Percentiles rank a stretch among this genome's conserved stretches.
These are phyloP conservation scores for Fukomys damarensis DNA, from an alignment of 2,113 vertebrate species.

Conservation along the genomic window DNA sequence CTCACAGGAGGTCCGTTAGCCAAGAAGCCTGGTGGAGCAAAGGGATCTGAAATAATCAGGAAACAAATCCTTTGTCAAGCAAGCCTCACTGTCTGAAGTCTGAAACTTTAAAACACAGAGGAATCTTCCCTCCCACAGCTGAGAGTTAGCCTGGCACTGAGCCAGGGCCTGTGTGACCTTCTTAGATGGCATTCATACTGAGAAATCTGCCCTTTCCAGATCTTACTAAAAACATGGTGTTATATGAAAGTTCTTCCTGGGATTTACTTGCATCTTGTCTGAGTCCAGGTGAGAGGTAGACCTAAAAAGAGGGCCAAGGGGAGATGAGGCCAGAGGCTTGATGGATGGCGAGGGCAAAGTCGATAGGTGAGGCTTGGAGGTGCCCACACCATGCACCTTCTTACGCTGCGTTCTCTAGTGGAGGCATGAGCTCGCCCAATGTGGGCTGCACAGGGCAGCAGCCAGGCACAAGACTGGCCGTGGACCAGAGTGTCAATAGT, in stretches of 20 bases:
- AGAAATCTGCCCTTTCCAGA: background rate
- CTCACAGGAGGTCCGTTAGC: background rate
- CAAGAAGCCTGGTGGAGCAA: background rate
- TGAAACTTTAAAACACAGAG: background rate
- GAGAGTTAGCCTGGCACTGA: too few relatives aligned
- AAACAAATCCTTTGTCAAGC: background rate
- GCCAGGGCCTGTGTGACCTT: too few relatives aligned
- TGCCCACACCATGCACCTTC: background rate
- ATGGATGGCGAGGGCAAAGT: background rate
- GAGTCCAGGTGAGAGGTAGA: background rate
- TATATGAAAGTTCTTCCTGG: background rate
- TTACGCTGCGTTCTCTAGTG: background rate
- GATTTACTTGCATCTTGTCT: background rate
- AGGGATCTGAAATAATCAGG: background rate
- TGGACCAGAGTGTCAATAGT: background rate
- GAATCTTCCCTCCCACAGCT: background rate
- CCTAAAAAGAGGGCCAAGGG: background rate
- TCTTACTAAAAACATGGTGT: background rate
- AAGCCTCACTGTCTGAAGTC: background rate
- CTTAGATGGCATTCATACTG: too few relatives aligned
- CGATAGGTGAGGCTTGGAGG: background rate
- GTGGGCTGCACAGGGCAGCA: rapidly evolving
- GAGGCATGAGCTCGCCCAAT: too few relatives aligned
- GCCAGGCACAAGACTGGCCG: rapidly evolving
- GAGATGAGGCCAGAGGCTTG: background rate